Conservation (phyloP, 2,797 vertebrate genomes). For the Kryptolebias ocellatus region DNA sequence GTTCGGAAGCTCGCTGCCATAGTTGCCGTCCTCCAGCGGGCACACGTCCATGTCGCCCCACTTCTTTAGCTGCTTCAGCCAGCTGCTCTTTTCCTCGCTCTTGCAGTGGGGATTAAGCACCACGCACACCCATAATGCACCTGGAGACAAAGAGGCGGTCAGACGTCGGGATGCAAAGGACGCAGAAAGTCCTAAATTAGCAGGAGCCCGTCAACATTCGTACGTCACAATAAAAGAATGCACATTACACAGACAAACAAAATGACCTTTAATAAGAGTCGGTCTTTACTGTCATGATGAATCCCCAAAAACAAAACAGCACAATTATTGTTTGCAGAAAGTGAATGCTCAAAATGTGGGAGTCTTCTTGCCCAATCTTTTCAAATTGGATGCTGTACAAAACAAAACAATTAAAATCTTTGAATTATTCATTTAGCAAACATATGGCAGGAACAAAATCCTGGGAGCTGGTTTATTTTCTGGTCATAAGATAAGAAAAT, state of each 20-base stretch:
- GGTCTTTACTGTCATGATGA: too few species aligned
- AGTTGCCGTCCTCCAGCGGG: slow-evolving; percentile 96
- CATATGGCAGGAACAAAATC: neutral
- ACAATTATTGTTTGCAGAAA: neutral
- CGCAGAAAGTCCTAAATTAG: neutral
- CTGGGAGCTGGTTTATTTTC: neutral
- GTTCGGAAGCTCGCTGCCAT: slow-evolving; percentile 95
- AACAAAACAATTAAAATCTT: neutral
- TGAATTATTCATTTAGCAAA: neutral
- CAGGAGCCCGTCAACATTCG: too few species aligned
- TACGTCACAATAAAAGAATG: neutral
- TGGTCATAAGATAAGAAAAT: neutral
- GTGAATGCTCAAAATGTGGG: neutral
- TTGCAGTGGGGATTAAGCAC: slow-evolving; percentile 98
- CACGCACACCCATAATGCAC: slow-evolving; percentile 97
- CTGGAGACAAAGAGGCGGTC: slow-evolving; percentile 65
- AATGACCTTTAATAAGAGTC: too few species aligned
- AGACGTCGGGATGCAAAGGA: slow-evolving; percentile 15
- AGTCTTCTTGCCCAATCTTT: neutral
- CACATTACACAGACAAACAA: neutral
- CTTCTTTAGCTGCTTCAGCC: slow-evolving; percentile 95
- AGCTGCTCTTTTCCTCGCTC: slow-evolving; percentile 93
- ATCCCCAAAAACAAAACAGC: too few species aligned
- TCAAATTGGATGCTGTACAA: neutral
- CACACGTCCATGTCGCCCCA: slow-evolving; percentile 97